These are phyloP conservation scores for Centropyge bicolor DNA, from an alignment of 2,797 vertebrate genomes.

Conservation along the genomic window DNA sequence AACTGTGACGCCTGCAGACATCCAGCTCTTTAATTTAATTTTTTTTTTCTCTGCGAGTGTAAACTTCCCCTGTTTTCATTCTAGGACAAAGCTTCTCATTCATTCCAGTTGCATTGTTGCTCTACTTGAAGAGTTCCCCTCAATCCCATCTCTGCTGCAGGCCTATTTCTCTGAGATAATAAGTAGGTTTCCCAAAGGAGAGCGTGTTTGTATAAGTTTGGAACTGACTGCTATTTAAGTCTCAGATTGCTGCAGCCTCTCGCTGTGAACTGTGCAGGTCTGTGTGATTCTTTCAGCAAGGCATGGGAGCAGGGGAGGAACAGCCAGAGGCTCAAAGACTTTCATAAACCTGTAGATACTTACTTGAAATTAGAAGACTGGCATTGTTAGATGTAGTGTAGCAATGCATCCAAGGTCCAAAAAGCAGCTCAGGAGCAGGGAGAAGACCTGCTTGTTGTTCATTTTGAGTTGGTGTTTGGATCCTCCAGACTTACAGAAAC, in stretches of 20 bases:
- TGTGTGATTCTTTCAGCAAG: conserved; percentile 33
- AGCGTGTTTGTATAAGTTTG: conserved; percentile 66
- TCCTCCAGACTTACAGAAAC: conserved; percentile 22
- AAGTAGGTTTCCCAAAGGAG: conserved; percentile 69
- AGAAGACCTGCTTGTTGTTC: not conserved
- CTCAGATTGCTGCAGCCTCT: conserved; percentile 59
- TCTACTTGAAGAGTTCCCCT: conserved; percentile 30
- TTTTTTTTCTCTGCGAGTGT: not conserved
- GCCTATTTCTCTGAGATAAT: conserved; percentile 71
- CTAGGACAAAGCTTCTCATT: conserved; percentile 20
- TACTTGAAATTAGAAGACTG: not conserved
- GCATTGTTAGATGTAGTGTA: not conserved
- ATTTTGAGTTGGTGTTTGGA: not conserved
- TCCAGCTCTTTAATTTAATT: not conserved
- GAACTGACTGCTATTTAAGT: conserved; percentile 69
- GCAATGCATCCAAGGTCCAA: not conserved
- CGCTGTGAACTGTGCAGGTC: conserved; percentile 54
- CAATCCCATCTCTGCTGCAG: conserved; percentile 40
- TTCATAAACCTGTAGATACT: not conserved
- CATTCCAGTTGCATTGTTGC: conserved; percentile 23
- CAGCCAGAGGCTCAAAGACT: conserved; percentile 17
- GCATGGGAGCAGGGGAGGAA: conserved; percentile 19
- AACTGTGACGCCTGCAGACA: not conserved
- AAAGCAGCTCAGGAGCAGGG: not conserved
- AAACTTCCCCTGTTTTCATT: not conserved